Evolutionary conservation across 1,140 invertebrate genomes (phyloP), one percentile per base, ranked within the genome.

Genomic region (Drosophila tani): DNA sequence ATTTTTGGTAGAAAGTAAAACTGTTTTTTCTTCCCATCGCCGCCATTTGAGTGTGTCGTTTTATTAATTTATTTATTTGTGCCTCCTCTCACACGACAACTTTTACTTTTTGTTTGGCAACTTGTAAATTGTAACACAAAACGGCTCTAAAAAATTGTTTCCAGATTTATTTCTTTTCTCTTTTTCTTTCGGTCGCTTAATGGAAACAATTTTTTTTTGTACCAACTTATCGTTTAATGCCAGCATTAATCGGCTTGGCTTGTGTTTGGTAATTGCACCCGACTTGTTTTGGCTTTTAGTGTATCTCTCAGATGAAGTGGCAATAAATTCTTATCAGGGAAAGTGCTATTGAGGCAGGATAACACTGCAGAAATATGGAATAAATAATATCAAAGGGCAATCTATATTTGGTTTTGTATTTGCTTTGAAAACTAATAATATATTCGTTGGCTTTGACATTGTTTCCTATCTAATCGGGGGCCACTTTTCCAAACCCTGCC

Each of bases 1-100:
- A 90, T 90, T 81, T 88, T 85, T 79, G 84, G 81, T 88, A 88
- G 84, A 88, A 88, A 88, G 84, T 88, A 88, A 88, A 90, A 90
- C 85, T 90, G 81, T 84, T 79, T 86, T 80, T 82, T 67, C 43
- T 75, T 67, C 71, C 60, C 29, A 21, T 45, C 43, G 27, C 24
- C 32, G 56, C 66, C 35, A 35, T 69, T 73, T 45, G 46, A 62
- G 53, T 74, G 38, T 45, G 67, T 63, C 40, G 68, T 60, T 65
- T 82, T 70, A 84, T 87, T 80, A 88, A 87, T 90, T 90, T 88
- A 88, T 88, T 90, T 88, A 81, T 90, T 90, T 90, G 75, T 59
- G 81, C 49, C 57, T 67, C 35, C 32, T 35, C 32, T 35, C 70
- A 53, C 14, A 74, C 75, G 75, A 73, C 81, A 90, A 90, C 84